Conservation (phyloP, 2,888 invertebrate species). For the Aleiodes alternator region DNA sequence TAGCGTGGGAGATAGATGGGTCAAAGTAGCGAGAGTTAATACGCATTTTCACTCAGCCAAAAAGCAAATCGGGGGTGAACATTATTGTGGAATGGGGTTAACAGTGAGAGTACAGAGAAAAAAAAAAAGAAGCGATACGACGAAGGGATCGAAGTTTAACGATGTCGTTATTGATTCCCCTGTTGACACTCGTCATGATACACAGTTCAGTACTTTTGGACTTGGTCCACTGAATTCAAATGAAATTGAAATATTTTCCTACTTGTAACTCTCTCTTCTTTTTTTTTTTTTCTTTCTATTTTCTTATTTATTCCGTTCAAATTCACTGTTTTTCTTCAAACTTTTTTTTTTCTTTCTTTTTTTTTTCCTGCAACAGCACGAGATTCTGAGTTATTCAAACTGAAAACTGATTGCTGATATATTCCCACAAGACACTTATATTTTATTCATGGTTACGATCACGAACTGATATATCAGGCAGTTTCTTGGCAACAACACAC, state of each 20-base stretch:
- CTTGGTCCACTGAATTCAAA: conserved; percentile 8
- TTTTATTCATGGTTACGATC: conserved; percentile 11
- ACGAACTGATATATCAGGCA: not conserved
- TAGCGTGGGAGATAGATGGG: conserved; percentile 72
- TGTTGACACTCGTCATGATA: conserved; percentile 21
- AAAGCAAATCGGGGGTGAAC: not conserved
- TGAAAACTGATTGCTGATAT: conserved; percentile 10
- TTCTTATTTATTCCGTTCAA: not conserved
- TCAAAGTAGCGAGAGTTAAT: conserved; percentile 67
- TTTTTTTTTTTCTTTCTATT: not conserved
- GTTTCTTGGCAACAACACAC: conserved; percentile 4
- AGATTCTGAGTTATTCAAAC: not conserved
- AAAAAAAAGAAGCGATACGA: not conserved
- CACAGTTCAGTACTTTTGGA: too few species aligned
- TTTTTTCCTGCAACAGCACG: not conserved
- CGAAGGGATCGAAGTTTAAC: conserved; percentile 49
- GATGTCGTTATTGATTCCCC: conserved; percentile 62
- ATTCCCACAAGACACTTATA: not conserved
- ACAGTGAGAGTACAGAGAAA: conserved; percentile 31
- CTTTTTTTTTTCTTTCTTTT: too few species aligned
- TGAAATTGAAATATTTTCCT: too few species aligned
- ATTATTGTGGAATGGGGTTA: conserved; percentile 42
- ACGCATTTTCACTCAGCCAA: conserved; percentile 65
- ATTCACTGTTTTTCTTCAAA: not conserved
- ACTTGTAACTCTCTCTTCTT: not conserved